A percentile compares a stretch with the other conserved stretches of the same genome.
phyloP scores from a whole-genome alignment of 2,797 vertebrate genomes.

The Heliangelus exortis region DNA sequence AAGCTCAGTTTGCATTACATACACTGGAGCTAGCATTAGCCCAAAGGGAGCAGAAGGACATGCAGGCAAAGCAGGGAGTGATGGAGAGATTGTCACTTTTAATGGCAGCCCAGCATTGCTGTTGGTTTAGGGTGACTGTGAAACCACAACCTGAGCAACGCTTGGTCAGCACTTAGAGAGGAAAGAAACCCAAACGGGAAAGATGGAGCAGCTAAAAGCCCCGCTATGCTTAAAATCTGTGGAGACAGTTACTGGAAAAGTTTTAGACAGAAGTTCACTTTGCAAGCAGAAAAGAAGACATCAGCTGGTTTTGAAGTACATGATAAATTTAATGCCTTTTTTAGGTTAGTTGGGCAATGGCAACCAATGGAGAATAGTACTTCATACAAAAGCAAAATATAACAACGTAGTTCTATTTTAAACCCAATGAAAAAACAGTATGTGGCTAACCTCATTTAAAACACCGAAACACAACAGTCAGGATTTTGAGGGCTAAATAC shows the following conservation, averaged over 20 bases:
- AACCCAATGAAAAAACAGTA: not conserved
- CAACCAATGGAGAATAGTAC: not conserved
- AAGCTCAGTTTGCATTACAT: not conserved
- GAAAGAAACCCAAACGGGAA: not conserved
- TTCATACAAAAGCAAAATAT: not conserved
- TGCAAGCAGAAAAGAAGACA: not conserved
- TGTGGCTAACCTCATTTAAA: not conserved
- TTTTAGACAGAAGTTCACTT: not conserved
- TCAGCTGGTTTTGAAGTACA: not conserved
- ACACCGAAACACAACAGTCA: no score
- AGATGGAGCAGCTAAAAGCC: not conserved
- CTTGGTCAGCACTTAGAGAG: not conserved
- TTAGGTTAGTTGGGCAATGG: not conserved
- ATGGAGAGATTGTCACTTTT: not conserved
- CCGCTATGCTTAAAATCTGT: not conserved
- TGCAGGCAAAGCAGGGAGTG: not conserved
- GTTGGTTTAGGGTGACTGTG: not conserved
- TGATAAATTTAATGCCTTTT: not conserved
- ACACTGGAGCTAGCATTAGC: not conserved
- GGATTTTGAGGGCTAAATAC: not conserved
- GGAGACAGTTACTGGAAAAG: not conserved
- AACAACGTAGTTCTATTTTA: not conserved
- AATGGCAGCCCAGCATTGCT: not conserved
- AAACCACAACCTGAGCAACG: not conserved
- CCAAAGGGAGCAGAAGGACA: not conserved